Conservation (phyloP, 2,113 vertebrate genomes). For the Monarcha castaneiventris region DNA sequence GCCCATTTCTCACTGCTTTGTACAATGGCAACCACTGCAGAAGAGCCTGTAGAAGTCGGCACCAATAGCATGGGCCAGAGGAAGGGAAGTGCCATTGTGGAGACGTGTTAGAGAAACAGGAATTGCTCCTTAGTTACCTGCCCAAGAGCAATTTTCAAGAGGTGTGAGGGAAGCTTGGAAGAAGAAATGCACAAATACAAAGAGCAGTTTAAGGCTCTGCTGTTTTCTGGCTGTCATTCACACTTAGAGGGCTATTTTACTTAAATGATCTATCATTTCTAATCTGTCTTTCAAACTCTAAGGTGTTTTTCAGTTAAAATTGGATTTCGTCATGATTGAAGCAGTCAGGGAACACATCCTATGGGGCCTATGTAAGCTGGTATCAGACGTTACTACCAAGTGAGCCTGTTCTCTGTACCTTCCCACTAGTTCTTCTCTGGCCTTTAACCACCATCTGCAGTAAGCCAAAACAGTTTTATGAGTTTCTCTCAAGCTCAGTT, state of each 20-base stretch:
- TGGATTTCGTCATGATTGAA: neutral
- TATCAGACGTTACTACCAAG: neutral
- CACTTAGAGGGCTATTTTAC: neutral
- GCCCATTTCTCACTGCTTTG: neutral
- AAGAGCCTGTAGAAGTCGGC: neutral
- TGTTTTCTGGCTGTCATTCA: neutral
- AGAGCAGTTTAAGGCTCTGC: neutral
- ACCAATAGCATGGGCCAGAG: neutral
- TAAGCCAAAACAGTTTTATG: neutral
- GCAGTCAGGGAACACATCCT: neutral
- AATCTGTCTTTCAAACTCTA: neutral
- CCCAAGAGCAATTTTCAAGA: neutral
- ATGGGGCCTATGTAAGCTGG: neutral
- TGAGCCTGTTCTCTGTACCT: neutral
- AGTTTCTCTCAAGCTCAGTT: neutral
- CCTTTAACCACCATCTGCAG: neutral
- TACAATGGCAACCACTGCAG: neutral
- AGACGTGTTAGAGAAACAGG: neutral
- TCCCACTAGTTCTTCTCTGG: neutral
- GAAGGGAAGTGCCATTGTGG: neutral
- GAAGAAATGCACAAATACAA: neutral
- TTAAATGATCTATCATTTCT: conserved; percentile 12
- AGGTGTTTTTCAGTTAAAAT: neutral
- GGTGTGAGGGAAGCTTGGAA: neutral
- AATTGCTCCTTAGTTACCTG: neutral